Evolutionary conservation across 1,140 invertebrate genomes (phyloP), one percentile per base, ranked within the genome.

Genomic region (Oreohelix idahoensis): DNA sequence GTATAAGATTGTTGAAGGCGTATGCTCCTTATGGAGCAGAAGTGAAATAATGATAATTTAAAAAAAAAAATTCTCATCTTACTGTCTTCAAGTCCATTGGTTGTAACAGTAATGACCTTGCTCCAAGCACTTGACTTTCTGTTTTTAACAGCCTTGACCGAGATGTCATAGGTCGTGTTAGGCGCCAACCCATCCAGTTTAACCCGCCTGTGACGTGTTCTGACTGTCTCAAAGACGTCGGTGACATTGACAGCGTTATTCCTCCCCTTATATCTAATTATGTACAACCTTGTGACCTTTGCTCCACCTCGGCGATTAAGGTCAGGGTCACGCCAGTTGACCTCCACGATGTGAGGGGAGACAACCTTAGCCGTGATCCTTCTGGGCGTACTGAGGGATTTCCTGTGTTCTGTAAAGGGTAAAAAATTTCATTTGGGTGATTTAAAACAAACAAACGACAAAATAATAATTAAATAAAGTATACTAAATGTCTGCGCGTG

Each of bases 271-370:
- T 83, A 83, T 63, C 81, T 75, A 39, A 83, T 75, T 26, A 76
- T 71, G 81, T 83, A 83, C 35, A 78, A 70, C n/a, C 81, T 66
- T 66, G 63, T 32, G n/a, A 2, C 63, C 63, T 66, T 63, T 11
- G 74, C 51, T 23, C 51, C 63, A 15, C 63, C 20, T 15, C 38
- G 51, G 39, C 70, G 53, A 39, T 26, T 35, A 29, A 45, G 23
- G 39, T 45, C 39, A 0, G 81, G 81, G 75, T 83, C 81, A 20
- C 75, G 81, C 81, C 81, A 83, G 49, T 42, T 77, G 32, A 83
- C 36, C 42, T 83, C 70, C 63, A 83, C 53, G 1, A 63, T 32
- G 74, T 83, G 81, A 20, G 74, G 74, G 0, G 81, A 83, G 39
- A 83, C 49, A 29, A 51, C 75, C 10, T 76, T 53, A 15, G 63